phyloP scores from a whole-genome alignment of 2,113 vertebrate genomes.

The Lota lota region DNA sequence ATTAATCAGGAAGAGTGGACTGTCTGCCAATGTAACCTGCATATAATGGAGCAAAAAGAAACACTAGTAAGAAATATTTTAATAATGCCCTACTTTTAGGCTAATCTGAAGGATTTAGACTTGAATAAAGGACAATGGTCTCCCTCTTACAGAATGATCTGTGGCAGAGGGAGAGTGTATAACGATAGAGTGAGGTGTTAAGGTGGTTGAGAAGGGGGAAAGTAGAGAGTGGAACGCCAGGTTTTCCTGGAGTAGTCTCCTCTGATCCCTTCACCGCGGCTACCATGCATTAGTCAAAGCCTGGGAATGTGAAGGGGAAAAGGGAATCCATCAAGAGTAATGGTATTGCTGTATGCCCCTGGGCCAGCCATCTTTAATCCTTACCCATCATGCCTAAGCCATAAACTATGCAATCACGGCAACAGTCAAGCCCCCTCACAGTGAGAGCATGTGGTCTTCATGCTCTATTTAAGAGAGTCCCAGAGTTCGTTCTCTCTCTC shows the following conservation, averaged over 20 bases:
- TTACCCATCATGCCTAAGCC: conserved; percentile 69
- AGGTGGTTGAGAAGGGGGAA: conserved; percentile 7
- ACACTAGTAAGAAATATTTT: neutral
- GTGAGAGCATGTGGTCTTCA: conserved; percentile 46
- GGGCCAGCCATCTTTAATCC: conserved; percentile 76
- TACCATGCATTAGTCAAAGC: conserved; percentile 80
- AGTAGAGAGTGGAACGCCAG: conserved; percentile 25
- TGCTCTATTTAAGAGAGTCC: conserved; percentile 72
- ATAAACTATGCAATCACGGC: conserved; percentile 63
- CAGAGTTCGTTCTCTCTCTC: conserved; percentile 26
- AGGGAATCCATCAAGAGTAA: conserved; percentile 79
- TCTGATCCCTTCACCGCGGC: conserved; percentile 46
- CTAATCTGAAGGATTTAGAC: too few species aligned
- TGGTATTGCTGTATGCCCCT: conserved; percentile 73
- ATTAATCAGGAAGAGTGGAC: too few species aligned
- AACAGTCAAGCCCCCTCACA: conserved; percentile 54
- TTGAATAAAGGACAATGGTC: too few species aligned
- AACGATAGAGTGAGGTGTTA: neutral
- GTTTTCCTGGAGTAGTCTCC: conserved; percentile 29
- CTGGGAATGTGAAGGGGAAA: conserved; percentile 75
- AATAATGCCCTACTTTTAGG: too few species aligned
- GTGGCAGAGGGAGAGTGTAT: neutral
- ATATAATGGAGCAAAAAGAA: neutral
- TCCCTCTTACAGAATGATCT: neutral
- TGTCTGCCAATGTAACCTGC: too few species aligned